phyloP scores from a whole-genome alignment of 2,113 vertebrate genomes.

The Hemicordylus capensis region DNA sequence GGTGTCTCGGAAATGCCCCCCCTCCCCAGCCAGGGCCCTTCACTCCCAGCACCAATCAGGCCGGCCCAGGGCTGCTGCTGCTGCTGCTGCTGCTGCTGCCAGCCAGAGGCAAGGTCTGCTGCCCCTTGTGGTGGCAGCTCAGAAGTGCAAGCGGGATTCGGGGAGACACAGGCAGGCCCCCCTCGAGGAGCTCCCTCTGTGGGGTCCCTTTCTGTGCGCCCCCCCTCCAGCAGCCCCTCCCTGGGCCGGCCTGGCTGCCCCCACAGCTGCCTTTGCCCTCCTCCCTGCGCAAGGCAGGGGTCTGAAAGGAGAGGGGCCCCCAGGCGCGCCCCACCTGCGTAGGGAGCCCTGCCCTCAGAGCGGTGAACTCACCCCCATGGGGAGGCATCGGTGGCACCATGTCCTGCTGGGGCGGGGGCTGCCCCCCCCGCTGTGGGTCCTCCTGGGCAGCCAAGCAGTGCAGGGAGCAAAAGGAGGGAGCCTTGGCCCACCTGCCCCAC shows the following conservation, averaged over 20 bases:
- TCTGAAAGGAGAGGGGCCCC: neutral
- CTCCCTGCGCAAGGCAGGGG: neutral
- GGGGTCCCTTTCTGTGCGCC: neutral
- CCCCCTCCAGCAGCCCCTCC: neutral
- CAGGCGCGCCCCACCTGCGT: too few relatives aligned
- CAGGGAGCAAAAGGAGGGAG: slow-evolving; percentile 21
- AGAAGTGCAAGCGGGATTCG: too few relatives aligned
- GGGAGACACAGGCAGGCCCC: neutral
- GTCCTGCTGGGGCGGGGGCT: neutral
- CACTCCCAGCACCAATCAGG: neutral
- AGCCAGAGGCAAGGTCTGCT: too few relatives aligned
- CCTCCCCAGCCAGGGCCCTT: neutral
- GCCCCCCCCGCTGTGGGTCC: fast-evolving
- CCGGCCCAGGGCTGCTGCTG: neutral
- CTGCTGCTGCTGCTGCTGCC: too few relatives aligned
- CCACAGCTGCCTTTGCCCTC: neutral
- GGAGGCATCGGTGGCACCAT: too few relatives aligned
- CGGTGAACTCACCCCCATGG: neutral
- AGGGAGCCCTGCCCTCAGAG: neutral
- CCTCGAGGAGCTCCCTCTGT: too few relatives aligned
- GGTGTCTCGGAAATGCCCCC: too few relatives aligned
- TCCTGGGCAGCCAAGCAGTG: neutral
- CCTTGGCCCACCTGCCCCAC: slow-evolving; percentile 42
- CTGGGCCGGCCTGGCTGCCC: neutral
- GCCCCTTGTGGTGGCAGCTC: too few relatives aligned